Evolutionary conservation across 2,888 invertebrate species (phyloP), one percentile per base, ranked within the genome.

Genomic region (Pheosia gnoma): DNA sequence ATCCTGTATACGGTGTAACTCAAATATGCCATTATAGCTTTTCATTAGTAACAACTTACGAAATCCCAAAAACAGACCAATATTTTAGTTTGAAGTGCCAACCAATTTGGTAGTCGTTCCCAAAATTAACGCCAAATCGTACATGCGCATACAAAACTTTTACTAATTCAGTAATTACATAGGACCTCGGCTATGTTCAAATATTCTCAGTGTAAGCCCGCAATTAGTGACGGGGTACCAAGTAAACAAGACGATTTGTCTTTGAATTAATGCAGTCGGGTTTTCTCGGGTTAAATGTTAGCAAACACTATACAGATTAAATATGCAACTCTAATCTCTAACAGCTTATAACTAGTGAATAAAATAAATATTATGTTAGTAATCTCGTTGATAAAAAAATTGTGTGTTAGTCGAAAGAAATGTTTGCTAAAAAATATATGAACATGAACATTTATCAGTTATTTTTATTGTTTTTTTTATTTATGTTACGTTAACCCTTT

Each of bases 201-300:
- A 76, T 68, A 76, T 75, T 68, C 72, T 63, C 55, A 53, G 73
- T 70, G 67, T 71, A 71, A 66, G 68, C 69, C 76, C 71, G 74
- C 79, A 84, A 85, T 85, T 85, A 85, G 81, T 71, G 68, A 68
- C 66, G 71, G 77, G 72, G 72, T 74, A 73, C 68, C 60, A 66
- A 61, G 70, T 69, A 80, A 78, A 83, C 77, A 82, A 68, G 72
- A 71, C 76, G 75, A 79, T 81, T 81, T 80, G 75, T 77, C 79
- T 79, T 76, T 61, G 74, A 70, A 81, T 78, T 75, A 74, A 73
- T 75, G 78, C 65, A 70, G 61, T 66, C 61, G 66, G 66, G 70
- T 73, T 74, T 69, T 58, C 60, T 64, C 60, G 65, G 65, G 78
- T 70, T 75, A 73, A 67, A 66, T 67, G 66, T 73, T 71, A 66